Percentiles rank a stretch among this genome's conserved stretches.
Conservation (phyloP, 1,140 invertebrate species). For the Drosophila guanche region DNA sequence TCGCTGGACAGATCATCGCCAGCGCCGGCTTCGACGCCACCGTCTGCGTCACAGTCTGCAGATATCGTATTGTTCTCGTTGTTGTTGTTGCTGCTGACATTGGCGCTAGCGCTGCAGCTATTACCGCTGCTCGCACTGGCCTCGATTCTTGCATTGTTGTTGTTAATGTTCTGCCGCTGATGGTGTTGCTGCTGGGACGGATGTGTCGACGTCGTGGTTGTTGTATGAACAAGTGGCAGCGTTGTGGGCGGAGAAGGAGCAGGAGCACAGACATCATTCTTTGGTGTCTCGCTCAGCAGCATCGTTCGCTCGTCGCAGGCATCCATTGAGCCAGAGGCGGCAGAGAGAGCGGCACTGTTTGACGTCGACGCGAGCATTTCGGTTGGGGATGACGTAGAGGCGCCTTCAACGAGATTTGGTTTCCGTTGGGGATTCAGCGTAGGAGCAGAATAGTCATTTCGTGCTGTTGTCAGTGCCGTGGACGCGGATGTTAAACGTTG, state of each 20-base stretch:
- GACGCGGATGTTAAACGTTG: constrained; percentile 19
- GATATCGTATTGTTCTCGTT: constrained; percentile 32
- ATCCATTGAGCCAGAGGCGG: constrained; percentile 19
- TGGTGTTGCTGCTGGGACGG: constrained; percentile 12
- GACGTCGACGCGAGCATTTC: constrained; percentile 55
- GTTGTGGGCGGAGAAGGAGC: constrained; percentile 58
- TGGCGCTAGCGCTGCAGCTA: constrained; percentile 21
- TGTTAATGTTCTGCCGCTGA: constrained; percentile 53
- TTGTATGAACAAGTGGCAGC: constrained; percentile 64
- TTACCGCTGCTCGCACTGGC: constrained; percentile 35
- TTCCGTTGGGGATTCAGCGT: constrained; percentile 30
- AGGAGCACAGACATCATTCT: constrained; percentile 26
- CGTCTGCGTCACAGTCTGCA: constrained; percentile 20
- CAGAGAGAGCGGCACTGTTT: constrained; percentile 25
- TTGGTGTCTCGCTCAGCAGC: constrained; percentile 49
- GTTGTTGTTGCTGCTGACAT: constrained; percentile 24
- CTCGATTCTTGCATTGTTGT: constrained; percentile 36
- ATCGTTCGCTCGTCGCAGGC: constrained; percentile 65
- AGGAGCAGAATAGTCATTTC: neutral
- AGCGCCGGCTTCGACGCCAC: constrained; percentile 5
- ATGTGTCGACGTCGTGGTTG: constrained; percentile 40
- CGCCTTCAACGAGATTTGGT: constrained; percentile 2
- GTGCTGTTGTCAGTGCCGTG: neutral
- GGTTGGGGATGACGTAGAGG: constrained; percentile 29
- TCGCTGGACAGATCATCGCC: constrained; percentile 66